Percentiles rank a stretch among this genome's conserved stretches.
These are phyloP conservation scores for Paramuricea clavata DNA, from an alignment of 92 coral and sea anemone species.

Conservation along the genomic window DNA sequence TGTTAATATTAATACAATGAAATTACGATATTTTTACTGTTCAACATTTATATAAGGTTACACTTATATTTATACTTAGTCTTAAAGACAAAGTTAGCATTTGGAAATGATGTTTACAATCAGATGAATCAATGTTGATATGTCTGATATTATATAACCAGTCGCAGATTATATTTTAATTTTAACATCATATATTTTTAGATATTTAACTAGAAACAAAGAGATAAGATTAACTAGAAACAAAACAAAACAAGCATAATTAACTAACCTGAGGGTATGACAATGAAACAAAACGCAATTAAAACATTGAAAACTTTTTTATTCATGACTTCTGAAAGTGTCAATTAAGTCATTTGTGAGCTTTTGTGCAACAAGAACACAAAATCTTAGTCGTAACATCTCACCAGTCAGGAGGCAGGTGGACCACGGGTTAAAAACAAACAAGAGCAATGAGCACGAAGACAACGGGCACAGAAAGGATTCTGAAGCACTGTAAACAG, in stretches of 20 bases:
- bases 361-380: not conserved
- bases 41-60: no score
- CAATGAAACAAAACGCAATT: not conserved
- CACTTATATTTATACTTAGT: no score
- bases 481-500: no score
- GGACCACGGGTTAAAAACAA: not conserved
- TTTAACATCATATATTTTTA: not conserved
- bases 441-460: no score
- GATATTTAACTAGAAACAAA: no score
- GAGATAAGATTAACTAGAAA: not conserved
- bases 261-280: not conserved
- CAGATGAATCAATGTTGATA: not conserved
- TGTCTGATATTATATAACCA: no score
- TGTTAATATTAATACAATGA: no score
- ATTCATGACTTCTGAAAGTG: not conserved
- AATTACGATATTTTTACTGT: no score
- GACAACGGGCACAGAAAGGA: no score
- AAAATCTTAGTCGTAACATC: not conserved
- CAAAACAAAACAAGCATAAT: not conserved
- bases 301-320: not conserved
- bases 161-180: no score
- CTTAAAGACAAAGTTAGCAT: not conserved
- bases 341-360: not conserved
- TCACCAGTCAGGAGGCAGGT: constrained; percentile 6
- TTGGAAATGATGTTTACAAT: not conserved